Evolutionary conservation across 2,888 invertebrate genomes (phyloP).

Genomic region (Troides helena): DNA sequence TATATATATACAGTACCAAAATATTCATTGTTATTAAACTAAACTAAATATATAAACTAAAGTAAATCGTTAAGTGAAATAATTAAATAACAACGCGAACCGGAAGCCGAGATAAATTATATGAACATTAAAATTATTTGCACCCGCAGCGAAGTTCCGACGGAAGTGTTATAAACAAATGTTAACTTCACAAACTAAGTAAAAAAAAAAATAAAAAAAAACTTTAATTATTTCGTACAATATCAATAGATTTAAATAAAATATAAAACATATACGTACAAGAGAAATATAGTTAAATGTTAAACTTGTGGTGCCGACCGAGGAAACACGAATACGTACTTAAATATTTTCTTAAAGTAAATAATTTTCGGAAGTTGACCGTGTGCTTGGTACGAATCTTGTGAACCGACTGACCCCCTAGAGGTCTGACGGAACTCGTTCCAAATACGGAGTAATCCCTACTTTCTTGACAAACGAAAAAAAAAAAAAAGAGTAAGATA

Average conservation of each 20-base stretch:
- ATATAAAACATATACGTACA: neutral
- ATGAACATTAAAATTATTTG: neutral
- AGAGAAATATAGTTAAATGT: neutral
- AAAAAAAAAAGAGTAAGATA: slow-evolving; percentile 44
- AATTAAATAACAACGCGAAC: neutral
- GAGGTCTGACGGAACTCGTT: slow-evolving; percentile 68
- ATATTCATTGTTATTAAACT: too few relatives aligned
- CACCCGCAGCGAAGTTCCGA: slow-evolving; percentile 6
- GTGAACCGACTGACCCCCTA: slow-evolving; percentile 71
- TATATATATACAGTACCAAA: too few relatives aligned
- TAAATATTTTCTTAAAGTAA: neutral
- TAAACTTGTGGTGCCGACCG: neutral
- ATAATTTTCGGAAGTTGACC: slow-evolving; percentile 37
- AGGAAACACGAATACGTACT: too few relatives aligned
- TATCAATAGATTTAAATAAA: neutral
- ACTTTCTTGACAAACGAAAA: slow-evolving; percentile 46
- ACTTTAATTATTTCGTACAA: neutral
- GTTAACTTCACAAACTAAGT: neutral
- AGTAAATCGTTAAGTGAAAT: neutral
- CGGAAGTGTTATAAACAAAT: slow-evolving; percentile 4
- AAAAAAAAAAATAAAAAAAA: neutral
- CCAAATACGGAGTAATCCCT: slow-evolving; percentile 73
- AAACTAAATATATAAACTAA: too few relatives aligned
- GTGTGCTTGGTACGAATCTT: slow-evolving; percentile 61
- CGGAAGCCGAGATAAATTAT: too few relatives aligned